Evolutionary conservation across 2,888 invertebrate species (phyloP), one percentile per base, ranked within the genome.

Genomic region (Tetragnatha montana): DNA sequence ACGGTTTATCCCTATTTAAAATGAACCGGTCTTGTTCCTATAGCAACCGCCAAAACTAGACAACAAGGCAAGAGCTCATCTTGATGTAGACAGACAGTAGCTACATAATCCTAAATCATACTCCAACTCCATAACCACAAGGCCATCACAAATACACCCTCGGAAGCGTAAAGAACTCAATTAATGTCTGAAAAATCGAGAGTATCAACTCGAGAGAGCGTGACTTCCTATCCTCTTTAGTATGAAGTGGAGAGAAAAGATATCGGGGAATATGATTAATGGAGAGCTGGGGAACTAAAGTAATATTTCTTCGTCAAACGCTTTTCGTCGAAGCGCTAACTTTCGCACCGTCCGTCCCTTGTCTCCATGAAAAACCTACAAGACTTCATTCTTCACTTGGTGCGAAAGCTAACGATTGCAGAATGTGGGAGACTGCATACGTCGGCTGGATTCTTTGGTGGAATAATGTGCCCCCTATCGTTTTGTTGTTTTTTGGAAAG

Each of bases 131-230:
- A 35, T 35, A 35, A 35, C 35, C 35, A 2, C 4, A 35, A 35
- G 35, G 35, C 35, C 35, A 35, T 1, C 4, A 35, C 35, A 35
- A 35, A 35, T 4, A 35, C 35, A 1, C 4, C 35, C 47, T 17
- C n/a, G 50, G 51, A 51, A 6, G 81, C 51, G 51, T 19, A 70
- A 21, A 73, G 51, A 60, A 83, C 60, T 81, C 82, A 83, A 83
- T 83, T 83, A 83, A 74, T 75, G 82, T 83, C 82, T 60, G 74
- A 83, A 60, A 35, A 51, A 83, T 83, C 60, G 82, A 75, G 50
- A 71, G 81, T 19, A 50, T 70, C 68, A 60, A 60, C 60, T 10
- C 49, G 21, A 73, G 49, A 12, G 82, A 51, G 22, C 69, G 68
- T 80, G 80, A 80, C 47, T 80, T 69, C 68, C 17, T 80, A 60